These are phyloP conservation scores for Ostrea edulis DNA, from an alignment of 1,140 invertebrate species.

Conservation along the genomic window DNA sequence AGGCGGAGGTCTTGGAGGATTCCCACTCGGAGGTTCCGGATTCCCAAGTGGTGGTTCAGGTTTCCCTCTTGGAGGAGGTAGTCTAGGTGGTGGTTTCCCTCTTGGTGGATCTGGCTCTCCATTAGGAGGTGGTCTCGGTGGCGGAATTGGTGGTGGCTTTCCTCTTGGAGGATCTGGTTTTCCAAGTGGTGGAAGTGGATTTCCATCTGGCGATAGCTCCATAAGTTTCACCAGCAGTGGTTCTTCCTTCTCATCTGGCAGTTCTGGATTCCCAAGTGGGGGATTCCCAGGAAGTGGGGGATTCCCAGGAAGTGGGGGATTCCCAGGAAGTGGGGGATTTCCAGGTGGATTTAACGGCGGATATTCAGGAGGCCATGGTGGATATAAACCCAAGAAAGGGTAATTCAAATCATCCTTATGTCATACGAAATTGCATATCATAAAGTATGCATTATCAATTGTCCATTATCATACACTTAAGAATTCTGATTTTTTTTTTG, in stretches of 20 bases:
- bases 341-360: background rate
- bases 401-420: background rate
- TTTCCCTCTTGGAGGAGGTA: background rate
- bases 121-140: background rate
- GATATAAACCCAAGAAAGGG: background rate
- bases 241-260: background rate
- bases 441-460: background rate
- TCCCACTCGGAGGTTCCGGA: background rate
- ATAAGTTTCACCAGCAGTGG: background rate
- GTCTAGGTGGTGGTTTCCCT: background rate
- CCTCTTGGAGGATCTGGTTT: background rate
- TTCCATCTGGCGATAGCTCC: background rate
- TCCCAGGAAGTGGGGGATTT: background rate
- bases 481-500: background rate
- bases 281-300: background rate
- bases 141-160: background rate
- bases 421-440: background rate
- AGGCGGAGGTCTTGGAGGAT: background rate
- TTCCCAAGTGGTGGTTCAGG: background rate
- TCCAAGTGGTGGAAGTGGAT: background rate
- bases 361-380: background rate
- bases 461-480: background rate
- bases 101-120: background rate
- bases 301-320: background rate
- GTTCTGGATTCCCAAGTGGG: conserved; percentile 20